Percentiles rank a stretch among this genome's conserved stretches.
Evolutionary conservation across 1,140 invertebrate genomes (phyloP).

Genomic region (Eupristina koningsbergeri): DNA sequence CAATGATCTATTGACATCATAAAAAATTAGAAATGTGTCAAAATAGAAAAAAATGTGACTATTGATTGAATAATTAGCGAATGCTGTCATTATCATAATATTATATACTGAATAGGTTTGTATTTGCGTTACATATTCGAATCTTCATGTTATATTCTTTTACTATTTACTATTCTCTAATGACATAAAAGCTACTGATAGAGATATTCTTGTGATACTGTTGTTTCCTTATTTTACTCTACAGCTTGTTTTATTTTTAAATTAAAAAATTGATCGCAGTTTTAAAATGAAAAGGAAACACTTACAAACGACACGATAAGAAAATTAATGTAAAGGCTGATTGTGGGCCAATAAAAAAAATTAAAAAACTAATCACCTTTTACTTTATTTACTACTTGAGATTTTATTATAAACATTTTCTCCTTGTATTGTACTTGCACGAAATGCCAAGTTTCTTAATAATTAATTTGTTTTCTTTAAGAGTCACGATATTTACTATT

Average conservation of each 20-base stretch:
- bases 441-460: constrained; percentile 50
- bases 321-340: constrained; percentile 67
- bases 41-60: constrained; percentile 46
- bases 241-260: constrained; percentile 53
- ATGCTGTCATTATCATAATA: constrained; percentile 33
- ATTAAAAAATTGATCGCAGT: constrained; percentile 38
- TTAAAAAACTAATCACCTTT: constrained; percentile 22
- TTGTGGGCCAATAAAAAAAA: constrained; percentile 65
- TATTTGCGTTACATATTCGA: constrained; percentile 36
- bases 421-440: constrained; percentile 37
- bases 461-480: constrained; percentile 63
- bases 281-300: constrained; percentile 49
- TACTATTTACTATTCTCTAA: constrained; percentile 37
- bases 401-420: constrained; percentile 3
- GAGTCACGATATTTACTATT: constrained; percentile 34
- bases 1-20: constrained; percentile 36
- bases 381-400: not conserved
- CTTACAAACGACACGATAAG: constrained; percentile 51
- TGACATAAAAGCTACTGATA: constrained; percentile 44
- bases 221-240: constrained; percentile 56
- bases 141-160: constrained; percentile 44
- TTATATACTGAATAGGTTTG: constrained; percentile 45
- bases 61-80: constrained; percentile 34
- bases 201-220: constrained; percentile 54
- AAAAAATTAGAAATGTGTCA: constrained; percentile 32